These are phyloP conservation scores for Malurus cyaneus DNA, from an alignment of 2,113 vertebrate species.

Conservation along the genomic window DNA sequence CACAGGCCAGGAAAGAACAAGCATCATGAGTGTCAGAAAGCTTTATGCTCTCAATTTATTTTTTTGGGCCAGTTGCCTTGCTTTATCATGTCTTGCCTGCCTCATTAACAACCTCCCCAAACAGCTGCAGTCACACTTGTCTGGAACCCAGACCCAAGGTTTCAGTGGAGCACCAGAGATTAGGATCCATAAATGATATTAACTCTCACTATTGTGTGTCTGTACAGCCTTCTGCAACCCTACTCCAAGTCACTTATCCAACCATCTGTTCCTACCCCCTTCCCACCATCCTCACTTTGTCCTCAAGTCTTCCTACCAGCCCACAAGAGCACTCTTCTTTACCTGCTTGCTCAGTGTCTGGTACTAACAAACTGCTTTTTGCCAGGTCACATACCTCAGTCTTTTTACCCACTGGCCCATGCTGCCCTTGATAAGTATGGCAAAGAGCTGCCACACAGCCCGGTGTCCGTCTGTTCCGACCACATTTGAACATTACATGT, in stretches of 20 bases:
- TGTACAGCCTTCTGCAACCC: not conserved
- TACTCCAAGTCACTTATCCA: not conserved
- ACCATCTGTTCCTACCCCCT: not conserved
- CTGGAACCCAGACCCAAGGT: not conserved
- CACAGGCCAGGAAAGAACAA: not conserved
- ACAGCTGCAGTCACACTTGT: not conserved
- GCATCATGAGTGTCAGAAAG: not conserved
- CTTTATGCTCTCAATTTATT: not conserved
- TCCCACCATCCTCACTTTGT: not conserved
- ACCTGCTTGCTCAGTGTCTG: not conserved
- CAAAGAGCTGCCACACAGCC: not conserved
- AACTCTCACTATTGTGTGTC: not conserved
- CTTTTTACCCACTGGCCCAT: not conserved
- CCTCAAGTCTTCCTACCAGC: not conserved
- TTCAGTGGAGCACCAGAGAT: not conserved
- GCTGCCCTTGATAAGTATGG: not conserved
- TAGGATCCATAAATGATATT: not conserved
- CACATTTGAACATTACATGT: too few relatives aligned
- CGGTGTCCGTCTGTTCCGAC: not conserved
- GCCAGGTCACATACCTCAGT: not conserved
- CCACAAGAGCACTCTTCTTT: not conserved
- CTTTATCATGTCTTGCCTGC: fast-evolving
- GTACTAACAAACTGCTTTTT: not conserved
- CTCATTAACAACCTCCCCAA: not conserved
- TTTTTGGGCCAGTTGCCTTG: not conserved